Evolutionary conservation across 2,888 invertebrate species (phyloP).

Genomic region (Macaria liturata): DNA sequence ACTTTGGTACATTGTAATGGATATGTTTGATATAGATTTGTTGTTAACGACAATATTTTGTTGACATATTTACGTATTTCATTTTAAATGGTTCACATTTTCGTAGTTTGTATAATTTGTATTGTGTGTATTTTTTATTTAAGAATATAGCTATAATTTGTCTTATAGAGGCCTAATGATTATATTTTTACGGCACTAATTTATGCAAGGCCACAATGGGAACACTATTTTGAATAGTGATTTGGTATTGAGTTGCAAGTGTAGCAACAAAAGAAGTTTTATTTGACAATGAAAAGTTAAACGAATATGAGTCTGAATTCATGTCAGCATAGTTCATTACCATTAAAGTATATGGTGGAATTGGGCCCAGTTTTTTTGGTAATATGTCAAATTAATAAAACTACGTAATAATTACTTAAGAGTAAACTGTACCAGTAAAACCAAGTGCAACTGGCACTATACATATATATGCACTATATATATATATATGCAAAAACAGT

Average conservation of each 20-base stretch:
- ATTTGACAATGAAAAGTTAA: too few relatives aligned
- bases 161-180: slow-evolving; percentile 21
- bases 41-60: neutral
- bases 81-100: slow-evolving; percentile 9
- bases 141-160: slow-evolving; percentile 17
- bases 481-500: too few relatives aligned
- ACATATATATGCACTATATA: too few relatives aligned
- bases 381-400: too few relatives aligned
- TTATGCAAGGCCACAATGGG: slow-evolving; percentile 10
- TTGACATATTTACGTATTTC: neutral
- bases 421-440: too few relatives aligned
- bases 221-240: slow-evolving; percentile 14
- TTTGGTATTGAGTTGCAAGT: too few relatives aligned
- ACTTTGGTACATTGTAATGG: slow-evolving; percentile 20
- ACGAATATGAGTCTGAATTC: too few relatives aligned
- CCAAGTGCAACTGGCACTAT: too few relatives aligned
- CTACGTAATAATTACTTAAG: too few relatives aligned
- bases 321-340: too few relatives aligned
- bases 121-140: slow-evolving; percentile 17
- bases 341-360: too few relatives aligned
- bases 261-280: slow-evolving; percentile 6
- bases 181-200: slow-evolving; percentile 9
- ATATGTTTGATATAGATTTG: slow-evolving; percentile 1
- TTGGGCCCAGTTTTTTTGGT: too few relatives aligned
- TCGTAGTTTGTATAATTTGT: slow-evolving; percentile 12